Base-by-base conservation (phyloP, 2,888 invertebrate genomes). In the Cantharis rufa region DNA sequence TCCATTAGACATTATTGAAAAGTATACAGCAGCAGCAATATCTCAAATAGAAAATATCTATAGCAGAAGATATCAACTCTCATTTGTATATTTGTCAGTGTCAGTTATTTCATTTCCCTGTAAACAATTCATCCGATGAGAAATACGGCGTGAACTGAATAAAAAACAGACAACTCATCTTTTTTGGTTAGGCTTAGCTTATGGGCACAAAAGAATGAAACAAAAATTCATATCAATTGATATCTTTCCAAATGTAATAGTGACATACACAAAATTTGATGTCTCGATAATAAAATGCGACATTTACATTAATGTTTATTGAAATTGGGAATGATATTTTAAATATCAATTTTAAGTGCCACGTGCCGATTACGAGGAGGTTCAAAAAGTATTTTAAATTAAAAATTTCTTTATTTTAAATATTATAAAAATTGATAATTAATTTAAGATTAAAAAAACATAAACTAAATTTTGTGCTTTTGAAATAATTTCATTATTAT, bases 71-170 rank as follows among this genome's bases (percentile, higher is more conserved):
- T 86, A 87, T 87, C 86, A 86, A 84, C 82, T 85, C 86, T 87
- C 87, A 87, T 87, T 87, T 87, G 87, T 87, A 85, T 87, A 87
- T 86, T 87, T 87, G 87, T 87, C 87, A 87, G 85, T 87, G 87
- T 86, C 87, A 79, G 79, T 77, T 77, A 77, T 76, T 78, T 75
- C 78, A 72, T 76, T 76, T 76, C 77, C 78, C 74, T 69, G 76
- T 28, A 76, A 72, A 66, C 71, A 72, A 15, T 76, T 74, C 74
- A 69, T 78, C 64, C 76, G 69, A 70, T 11, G 74, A 74, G 74
- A 66, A 74, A 69, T 48, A 61, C 66, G 21, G 28, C 71, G 27
- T 62, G 64, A 63, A 48, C 21, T 61, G 71, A 63, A 66, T 32
- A 48, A 73, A 74, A 74, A 32, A 72, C 69, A 71, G 64, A 16